These are phyloP conservation scores for Cercopithecus mona DNA, from an alignment of 2,113 vertebrate genomes.

Conservation along the genomic window DNA sequence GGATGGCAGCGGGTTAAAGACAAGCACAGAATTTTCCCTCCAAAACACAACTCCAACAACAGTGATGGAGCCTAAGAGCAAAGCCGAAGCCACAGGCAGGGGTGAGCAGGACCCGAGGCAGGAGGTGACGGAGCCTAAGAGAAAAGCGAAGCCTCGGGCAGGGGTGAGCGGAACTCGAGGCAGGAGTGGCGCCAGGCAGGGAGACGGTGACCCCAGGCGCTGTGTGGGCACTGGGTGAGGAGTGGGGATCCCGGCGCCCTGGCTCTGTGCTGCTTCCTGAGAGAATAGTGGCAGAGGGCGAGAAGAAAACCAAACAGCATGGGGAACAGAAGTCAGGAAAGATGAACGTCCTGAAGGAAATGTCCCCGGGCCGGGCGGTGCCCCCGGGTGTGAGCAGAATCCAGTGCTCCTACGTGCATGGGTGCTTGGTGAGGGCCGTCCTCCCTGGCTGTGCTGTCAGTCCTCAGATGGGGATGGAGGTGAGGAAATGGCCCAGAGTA, in stretches of 20 bases:
- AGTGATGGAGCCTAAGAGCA: fast-evolving
- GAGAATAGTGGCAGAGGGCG: fast-evolving
- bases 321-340: neutral
- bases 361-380: neutral
- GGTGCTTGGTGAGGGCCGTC: neutral
- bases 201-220: too few species aligned
- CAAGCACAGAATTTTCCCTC: neutral
- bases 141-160: too few species aligned
- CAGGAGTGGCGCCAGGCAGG: too few species aligned
- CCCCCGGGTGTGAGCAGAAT: neutral
- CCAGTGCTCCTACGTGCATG: neutral
- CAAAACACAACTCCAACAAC: neutral
- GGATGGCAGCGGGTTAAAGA: neutral
- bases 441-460: neutral
- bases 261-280: neutral
- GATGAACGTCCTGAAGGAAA: neutral
- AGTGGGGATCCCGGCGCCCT: too few species aligned
- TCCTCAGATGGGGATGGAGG: neutral
- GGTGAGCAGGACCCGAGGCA: neutral
- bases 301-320: neutral
- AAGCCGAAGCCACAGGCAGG: fast-evolving
- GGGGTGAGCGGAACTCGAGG: too few species aligned
- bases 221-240: too few species aligned
- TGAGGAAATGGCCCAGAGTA: neutral
- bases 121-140: too few species aligned